These are phyloP conservation scores for Lissonota sp. DNA, from an alignment of 2,888 invertebrate species.

Conservation along the genomic window DNA sequence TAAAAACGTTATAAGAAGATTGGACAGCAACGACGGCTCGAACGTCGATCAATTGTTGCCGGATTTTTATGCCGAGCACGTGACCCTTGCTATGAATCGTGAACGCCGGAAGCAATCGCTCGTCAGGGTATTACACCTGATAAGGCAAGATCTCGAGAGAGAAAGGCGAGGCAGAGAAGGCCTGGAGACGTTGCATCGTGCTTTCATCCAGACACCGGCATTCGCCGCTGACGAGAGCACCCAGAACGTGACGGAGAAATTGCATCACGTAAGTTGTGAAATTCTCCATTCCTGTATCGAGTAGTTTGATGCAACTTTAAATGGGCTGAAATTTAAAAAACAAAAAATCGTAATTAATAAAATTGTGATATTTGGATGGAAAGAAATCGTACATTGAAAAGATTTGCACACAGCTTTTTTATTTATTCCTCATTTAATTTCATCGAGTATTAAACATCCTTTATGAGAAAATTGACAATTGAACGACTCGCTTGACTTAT, in stretches of 20 bases:
- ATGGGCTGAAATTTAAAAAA: no score
- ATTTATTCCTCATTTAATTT: no score
- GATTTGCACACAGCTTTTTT: no score
- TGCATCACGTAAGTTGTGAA: conserved; percentile 91
- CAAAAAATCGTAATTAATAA: no score
- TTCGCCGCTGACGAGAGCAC: conserved; percentile 95
- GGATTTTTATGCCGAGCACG: conserved; percentile 98
- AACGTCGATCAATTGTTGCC: conserved; percentile 93
- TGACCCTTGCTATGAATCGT: conserved; percentile 95
- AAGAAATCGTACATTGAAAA: no score
- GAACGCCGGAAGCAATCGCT: conserved; percentile 94
- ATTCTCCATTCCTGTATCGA: background rate
- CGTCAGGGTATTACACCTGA: conserved; percentile 92
- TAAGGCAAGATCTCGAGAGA: conserved; percentile 94
- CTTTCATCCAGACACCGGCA: conserved; percentile 93
- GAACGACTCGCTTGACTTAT: no score
- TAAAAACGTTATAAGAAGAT: conserved; percentile 87
- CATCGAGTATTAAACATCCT: no score
- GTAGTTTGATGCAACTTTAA: no score
- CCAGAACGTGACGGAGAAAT: conserved; percentile 95
- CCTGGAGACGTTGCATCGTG: conserved; percentile 94
- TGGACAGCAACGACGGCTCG: conserved; percentile 89
- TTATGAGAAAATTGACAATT: no score
- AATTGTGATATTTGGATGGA: no score
- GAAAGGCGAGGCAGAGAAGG: conserved; percentile 96